phyloP scores from a whole-genome alignment of 2,797 vertebrate genomes.

The Micropoecilia bifurca region DNA sequence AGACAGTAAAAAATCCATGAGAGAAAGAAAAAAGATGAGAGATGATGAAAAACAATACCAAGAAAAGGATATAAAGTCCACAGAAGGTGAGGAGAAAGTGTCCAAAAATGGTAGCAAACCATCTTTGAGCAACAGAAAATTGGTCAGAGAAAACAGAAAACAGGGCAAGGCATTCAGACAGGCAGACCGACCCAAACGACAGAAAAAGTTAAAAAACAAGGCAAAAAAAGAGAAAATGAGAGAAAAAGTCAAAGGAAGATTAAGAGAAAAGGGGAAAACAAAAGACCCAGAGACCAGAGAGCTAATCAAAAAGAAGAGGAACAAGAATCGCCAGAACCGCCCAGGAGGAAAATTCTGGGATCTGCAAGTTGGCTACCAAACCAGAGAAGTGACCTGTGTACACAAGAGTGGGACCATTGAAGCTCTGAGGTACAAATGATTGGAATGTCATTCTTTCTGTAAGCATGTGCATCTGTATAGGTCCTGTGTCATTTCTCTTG shows the following conservation, averaged over 20 bases:
- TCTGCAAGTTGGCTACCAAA: conserved; percentile 94
- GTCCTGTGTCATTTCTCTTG: neutral
- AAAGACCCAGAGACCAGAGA: conserved; percentile 91
- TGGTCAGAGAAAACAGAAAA: conserved; percentile 48
- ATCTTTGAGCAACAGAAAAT: conserved; percentile 54
- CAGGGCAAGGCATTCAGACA: conserved; percentile 60
- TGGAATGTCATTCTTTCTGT: neutral
- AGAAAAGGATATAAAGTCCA: conserved; percentile 31
- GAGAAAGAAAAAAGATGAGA: conserved; percentile 36
- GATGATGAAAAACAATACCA: conserved; percentile 41
- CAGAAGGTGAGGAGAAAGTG: conserved; percentile 36
- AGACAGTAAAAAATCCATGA: conserved; percentile 31
- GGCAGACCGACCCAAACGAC: conserved; percentile 65
- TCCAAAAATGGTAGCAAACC: conserved; percentile 47
- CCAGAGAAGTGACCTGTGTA: conserved; percentile 88
- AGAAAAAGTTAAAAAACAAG: conserved; percentile 79
- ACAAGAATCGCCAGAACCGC: conserved; percentile 90
- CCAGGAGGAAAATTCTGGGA: conserved; percentile 94
- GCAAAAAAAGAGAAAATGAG: conserved; percentile 80
- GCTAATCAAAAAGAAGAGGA: conserved; percentile 95
- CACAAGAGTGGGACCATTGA: conserved; percentile 88
- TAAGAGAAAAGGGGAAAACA: conserved; percentile 80
- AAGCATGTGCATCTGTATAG: neutral
- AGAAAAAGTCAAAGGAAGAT: conserved; percentile 81
- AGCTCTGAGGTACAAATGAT: conserved; percentile 85